Evolutionary conservation across 2,888 invertebrate species (phyloP), one percentile per base, ranked within the genome.

Genomic region (Agrotis ipsilon): DNA sequence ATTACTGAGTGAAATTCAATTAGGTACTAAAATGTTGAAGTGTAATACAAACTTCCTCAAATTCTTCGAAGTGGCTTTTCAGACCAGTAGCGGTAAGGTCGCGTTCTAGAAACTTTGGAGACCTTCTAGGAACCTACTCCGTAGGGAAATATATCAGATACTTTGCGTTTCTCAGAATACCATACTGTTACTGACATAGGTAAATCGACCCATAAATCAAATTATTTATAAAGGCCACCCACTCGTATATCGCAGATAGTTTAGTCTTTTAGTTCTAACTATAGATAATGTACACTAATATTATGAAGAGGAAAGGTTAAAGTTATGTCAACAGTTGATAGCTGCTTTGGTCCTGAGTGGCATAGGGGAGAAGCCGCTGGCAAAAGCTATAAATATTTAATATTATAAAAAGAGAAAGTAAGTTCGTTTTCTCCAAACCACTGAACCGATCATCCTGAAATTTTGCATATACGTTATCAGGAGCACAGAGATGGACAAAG

Each of bases 41-140:
- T 13, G 7, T 9, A 7, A 27, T 16, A n/a, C 6, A 54, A 32
- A 32, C 6, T 55, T 66, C 27, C 7, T 21, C 14, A 14, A 24
- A 19, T 54, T 27, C 6, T 18, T n/a, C n/a, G 27, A 19, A 57
- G 13, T 46, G 55, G 19, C 13, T 49, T 70, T 77, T 32, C 45
- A 51, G 18, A 45, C 13, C n/a, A 55, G 18, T 13, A 43, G 13
- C 16, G 5, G 43, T 0, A 27, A 46, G 5, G 39, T 9, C 6
- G n/a, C 46, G 0, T 3, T 70, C 9, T 27, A 16, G 4, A 58
- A 72, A 24, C 13, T 58, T 39, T n/a, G 18, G 19, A 14, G 24
- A 24, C 3, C 6, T 51, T 78, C 24, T 3, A 1, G 16, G 49
- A 51, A 57, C 16, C 19, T 14, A 3, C 6, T 19, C 14, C 13